Conservation (phyloP, 2,888 invertebrate species). For the Watsonalla cultraria region DNA sequence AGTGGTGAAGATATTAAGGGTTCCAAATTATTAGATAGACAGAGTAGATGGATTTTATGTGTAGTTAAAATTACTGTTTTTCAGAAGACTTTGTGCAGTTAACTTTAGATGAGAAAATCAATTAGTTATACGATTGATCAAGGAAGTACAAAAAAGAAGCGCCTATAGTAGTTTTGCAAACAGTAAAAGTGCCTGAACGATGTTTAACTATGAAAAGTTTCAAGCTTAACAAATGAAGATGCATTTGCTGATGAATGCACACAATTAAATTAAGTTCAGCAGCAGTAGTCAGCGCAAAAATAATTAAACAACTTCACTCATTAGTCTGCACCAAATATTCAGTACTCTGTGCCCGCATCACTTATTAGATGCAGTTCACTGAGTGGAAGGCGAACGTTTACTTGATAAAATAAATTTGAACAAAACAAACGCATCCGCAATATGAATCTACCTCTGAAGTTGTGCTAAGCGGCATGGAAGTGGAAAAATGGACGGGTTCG, state of each 20-base stretch:
- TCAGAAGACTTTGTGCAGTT: too few relatives aligned
- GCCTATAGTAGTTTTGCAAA: neutral
- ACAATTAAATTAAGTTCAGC: conserved; percentile 38
- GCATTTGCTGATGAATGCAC: conserved; percentile 21
- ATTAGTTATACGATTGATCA: too few relatives aligned
- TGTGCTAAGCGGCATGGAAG: conserved; percentile 72
- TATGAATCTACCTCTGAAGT: conserved; percentile 74
- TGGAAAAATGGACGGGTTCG: conserved; percentile 62
- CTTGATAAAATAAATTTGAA: conserved; percentile 78
- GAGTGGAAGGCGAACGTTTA: conserved; percentile 69
- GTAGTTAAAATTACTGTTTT: too few relatives aligned
- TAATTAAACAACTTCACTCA: conserved; percentile 67
- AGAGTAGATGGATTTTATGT: too few relatives aligned
- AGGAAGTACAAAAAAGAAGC: too few relatives aligned
- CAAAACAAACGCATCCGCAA: conserved; percentile 76
- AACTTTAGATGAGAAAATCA: too few relatives aligned
- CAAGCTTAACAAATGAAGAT: neutral
- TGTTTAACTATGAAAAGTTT: neutral
- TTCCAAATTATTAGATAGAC: conserved; percentile 1
- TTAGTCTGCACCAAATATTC: conserved; percentile 55
- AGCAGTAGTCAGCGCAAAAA: conserved; percentile 45
- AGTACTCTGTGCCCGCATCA: conserved; percentile 57
- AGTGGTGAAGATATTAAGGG: conserved; percentile 11
- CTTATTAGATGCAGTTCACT: conserved; percentile 62
- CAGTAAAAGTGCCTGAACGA: neutral